Base-by-base conservation (phyloP, 2,113 vertebrate species). In the Syngnathus typhle region DNA sequence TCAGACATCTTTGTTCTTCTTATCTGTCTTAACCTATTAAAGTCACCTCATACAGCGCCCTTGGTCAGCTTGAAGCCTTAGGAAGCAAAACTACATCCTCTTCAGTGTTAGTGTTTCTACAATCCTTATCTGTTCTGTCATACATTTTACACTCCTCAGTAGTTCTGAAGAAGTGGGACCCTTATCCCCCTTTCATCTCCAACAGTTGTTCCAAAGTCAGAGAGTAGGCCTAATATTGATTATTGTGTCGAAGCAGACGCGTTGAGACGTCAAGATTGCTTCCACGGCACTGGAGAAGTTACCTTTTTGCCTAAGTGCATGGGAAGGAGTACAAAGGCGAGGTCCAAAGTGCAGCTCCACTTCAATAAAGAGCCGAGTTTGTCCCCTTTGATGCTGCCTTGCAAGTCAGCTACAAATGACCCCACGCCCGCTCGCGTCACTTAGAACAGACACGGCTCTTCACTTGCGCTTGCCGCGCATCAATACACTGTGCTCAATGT, bases 361-460 rank as follows among this genome's bases (percentile, higher is more conserved):
- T 86, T 86, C 87, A 85, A 86, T 86, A 85, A 87, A 83, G 84
- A 84, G 82, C 67, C 82, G 77, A 82, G 87, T 87, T 84, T 86
- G 85, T 82, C 79, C 85, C 78, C 84, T 88, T 88, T 88, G 87
- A 87, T 86, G 84, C 87, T 69, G 78, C 81, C 73, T 60, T 83
- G 83, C 85, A 85, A 84, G 84, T 81, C 64, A 77, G 82, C 85
- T 84, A 84, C 81, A 86, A 85, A 84, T 82, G 73, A 73, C 63
- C 47, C 5, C 49, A 71, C 18, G 2, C 79, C 78, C 73, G 2
- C 79, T 80, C 73, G 77, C 78, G 76, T 81, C 82, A 71, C 78
- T 54, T 70, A 76, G 74, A 84, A 83, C 76, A 86, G 79, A 82
- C 79, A 65, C 38, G 7, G 71, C 75, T 71, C 69, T 74, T 70